A percentile compares a stretch with the other conserved stretches of the same genome.
Evolutionary conservation across 2,797 vertebrate genomes (phyloP).

Genomic region (Lycodopsis pacificus): DNA sequence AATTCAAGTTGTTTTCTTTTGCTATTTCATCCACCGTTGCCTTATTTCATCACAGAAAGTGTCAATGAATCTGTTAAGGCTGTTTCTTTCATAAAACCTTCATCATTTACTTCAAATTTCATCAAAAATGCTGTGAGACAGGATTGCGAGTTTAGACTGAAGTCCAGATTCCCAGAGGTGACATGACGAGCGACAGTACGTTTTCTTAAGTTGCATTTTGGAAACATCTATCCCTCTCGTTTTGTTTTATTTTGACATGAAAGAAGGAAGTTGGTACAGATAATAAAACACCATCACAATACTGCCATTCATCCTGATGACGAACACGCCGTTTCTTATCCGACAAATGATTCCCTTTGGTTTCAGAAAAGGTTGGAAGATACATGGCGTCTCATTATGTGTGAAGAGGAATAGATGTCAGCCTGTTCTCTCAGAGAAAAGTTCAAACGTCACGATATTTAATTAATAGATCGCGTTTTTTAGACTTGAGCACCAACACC

Average conservation of each 20-base stretch:
- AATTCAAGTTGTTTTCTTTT: not conserved
- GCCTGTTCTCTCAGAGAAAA: conserved; percentile 46
- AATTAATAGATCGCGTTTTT: conserved; percentile 52
- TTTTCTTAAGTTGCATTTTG: conserved; percentile 9
- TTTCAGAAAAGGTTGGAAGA: conserved; percentile 13
- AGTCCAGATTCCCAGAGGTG: conserved; percentile 21
- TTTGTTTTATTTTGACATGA: not conserved
- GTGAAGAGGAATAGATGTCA: conserved; percentile 46
- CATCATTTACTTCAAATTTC: conserved; percentile 28
- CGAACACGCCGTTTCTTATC: conserved; percentile 7
- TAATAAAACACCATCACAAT: not conserved
- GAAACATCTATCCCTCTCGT: not conserved
- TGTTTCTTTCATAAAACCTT: conserved; percentile 26
- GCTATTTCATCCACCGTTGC: conserved; percentile 43
- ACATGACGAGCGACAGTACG: not conserved
- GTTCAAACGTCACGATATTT: conserved; percentile 58
- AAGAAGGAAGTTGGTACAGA: not conserved
- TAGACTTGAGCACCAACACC: conserved; percentile 4
- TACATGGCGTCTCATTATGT: conserved; percentile 44
- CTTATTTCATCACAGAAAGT: conserved; percentile 54
- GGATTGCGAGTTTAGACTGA: conserved; percentile 7
- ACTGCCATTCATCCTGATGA: not conserved
- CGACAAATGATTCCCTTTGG: conserved; percentile 8
- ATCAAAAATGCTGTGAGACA: conserved; percentile 29
- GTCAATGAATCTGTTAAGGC: conserved; percentile 35